Conservation (phyloP, 2,797 vertebrate genomes). For the Ctenochaetus hawaiiensis region DNA sequence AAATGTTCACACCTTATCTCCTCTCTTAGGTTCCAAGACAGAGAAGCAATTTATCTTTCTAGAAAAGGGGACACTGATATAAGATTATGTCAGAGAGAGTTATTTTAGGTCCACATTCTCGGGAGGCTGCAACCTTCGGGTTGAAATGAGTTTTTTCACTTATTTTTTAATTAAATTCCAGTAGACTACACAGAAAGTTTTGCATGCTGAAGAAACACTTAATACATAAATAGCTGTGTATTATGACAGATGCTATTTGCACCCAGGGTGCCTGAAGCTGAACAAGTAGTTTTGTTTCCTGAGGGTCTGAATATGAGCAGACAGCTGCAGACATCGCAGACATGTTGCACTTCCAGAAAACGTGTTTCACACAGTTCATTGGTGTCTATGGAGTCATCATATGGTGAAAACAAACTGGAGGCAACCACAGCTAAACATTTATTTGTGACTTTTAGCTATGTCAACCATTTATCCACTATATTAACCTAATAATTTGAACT, state of each 20-base stretch:
- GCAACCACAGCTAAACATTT: neutral
- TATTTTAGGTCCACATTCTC: conserved; percentile 61
- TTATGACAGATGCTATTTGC: too few relatives aligned
- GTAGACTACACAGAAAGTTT: conserved; percentile 18
- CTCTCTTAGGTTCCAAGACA: conserved; percentile 63
- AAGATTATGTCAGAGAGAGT: conserved; percentile 70
- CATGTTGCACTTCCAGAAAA: too few relatives aligned
- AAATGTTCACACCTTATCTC: conserved; percentile 71
- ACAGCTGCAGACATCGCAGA: too few relatives aligned
- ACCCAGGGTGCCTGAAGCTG: too few relatives aligned
- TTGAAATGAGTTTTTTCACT: conserved; percentile 53
- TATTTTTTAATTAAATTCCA: conserved; percentile 42
- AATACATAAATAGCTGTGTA: too few relatives aligned
- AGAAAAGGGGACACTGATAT: conserved; percentile 69
- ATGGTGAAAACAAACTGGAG: too few relatives aligned
- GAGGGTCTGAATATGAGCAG: too few relatives aligned
- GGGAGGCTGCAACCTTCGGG: conserved; percentile 44
- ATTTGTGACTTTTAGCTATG: neutral
- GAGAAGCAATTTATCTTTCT: conserved; percentile 73
- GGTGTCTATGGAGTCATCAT: too few relatives aligned
- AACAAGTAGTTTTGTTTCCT: too few relatives aligned
- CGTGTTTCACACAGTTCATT: too few relatives aligned
- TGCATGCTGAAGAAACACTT: neutral
- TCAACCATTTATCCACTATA: neutral
- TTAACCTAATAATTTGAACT: neutral